Percentiles rank a stretch among this genome's conserved stretches.
These are phyloP conservation scores for Phalangium opilio DNA, from an alignment of 2,888 invertebrate genomes.

Conservation along the genomic window DNA sequence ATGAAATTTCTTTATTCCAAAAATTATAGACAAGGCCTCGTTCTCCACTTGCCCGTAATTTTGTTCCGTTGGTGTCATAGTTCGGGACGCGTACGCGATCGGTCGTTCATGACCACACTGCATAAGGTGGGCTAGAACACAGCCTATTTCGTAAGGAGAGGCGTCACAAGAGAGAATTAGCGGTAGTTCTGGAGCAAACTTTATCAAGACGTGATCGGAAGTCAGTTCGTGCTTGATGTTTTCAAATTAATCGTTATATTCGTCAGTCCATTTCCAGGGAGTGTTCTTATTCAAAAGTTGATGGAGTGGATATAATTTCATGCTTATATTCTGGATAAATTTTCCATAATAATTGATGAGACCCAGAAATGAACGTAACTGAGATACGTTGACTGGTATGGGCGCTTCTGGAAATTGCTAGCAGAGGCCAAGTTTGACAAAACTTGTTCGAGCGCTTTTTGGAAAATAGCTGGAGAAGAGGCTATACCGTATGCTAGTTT, in stretches of 20 bases:
- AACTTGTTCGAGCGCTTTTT: no score
- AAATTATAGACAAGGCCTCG: slow-evolving; percentile 14
- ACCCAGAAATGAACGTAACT: slow-evolving; percentile 6
- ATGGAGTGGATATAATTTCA: slow-evolving; percentile 7
- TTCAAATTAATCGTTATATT: slow-evolving; percentile 5
- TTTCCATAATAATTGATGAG: slow-evolving; percentile 9
- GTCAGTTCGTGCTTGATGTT: slow-evolving; percentile 3
- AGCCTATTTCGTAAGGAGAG: slow-evolving; percentile 19
- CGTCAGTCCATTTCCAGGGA: slow-evolving; percentile 7
- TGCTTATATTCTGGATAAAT: slow-evolving; percentile 9
- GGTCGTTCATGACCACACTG: slow-evolving; percentile 13
- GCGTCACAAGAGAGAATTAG: slow-evolving; percentile 19
- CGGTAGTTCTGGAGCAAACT: slow-evolving; percentile 14
- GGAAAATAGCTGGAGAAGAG: no score
- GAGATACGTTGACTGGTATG: neutral
- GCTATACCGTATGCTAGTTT: no score
- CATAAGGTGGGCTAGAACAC: slow-evolving; percentile 16
- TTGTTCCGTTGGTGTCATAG: slow-evolving; percentile 17
- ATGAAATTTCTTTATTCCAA: slow-evolving; percentile 20
- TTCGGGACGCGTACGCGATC: slow-evolving; percentile 20
- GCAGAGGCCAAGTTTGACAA: no score
- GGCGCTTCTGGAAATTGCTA: neutral
- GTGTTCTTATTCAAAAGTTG: slow-evolving; percentile 4
- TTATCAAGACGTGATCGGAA: slow-evolving; percentile 7
- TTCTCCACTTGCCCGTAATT: slow-evolving; percentile 20